Evolutionary conservation across 2,113 vertebrate genomes (phyloP).

Genomic region (Vulpes ferrilata): DNA sequence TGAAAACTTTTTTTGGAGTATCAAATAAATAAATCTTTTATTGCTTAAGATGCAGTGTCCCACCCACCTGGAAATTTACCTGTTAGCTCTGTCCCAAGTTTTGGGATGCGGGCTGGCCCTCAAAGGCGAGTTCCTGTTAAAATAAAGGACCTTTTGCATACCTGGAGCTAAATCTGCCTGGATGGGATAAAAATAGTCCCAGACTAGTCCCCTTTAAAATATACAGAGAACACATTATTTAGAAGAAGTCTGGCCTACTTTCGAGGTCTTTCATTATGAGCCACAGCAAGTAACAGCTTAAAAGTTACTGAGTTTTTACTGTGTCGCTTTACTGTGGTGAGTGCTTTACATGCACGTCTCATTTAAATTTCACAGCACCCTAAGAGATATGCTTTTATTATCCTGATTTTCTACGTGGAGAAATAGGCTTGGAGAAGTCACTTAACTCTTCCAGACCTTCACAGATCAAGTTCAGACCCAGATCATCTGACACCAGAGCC

Average conservation of each 20-base stretch:
- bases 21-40: neutral
- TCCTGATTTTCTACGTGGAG: neutral
- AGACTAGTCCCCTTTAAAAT: neutral
- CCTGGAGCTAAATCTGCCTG: neutral
- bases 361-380: neutral
- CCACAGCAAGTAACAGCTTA: neutral
- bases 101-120: neutral
- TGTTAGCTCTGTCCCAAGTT: neutral
- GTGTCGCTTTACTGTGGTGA: neutral
- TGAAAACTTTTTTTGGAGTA: neutral
- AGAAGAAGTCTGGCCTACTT: neutral
- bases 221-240: neutral
- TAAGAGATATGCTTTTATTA: neutral
- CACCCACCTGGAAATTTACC: neutral
- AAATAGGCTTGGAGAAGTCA: neutral
- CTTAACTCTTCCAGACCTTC: neutral
- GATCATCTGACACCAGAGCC: neutral
- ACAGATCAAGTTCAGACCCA: neutral
- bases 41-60: neutral
- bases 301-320: constrained; percentile 14
- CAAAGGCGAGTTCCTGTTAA: neutral
- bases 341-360: neutral
- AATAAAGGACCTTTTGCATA: neutral
- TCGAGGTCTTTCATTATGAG: neutral
- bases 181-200: constrained; percentile 3